Conservation (phyloP, 1,140 invertebrate genomes). For the Tetramorium parvispinum region DNA sequence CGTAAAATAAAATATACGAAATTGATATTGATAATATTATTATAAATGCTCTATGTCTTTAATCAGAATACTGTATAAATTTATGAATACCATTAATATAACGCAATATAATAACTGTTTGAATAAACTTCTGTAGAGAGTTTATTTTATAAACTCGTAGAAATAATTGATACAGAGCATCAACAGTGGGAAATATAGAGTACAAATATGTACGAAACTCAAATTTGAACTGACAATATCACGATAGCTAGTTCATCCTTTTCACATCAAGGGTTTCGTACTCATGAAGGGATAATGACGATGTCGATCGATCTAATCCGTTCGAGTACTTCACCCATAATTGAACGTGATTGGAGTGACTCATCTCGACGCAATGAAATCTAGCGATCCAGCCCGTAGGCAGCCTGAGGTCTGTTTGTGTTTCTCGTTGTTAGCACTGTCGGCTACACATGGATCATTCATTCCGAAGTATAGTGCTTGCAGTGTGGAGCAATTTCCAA, state of each 20-base stretch:
- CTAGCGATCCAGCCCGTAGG: slow-evolving; percentile 64
- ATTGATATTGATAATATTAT: background rate
- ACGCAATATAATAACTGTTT: background rate
- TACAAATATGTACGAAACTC: slow-evolving; percentile 13
- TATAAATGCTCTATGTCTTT: background rate
- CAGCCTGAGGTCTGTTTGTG: slow-evolving; percentile 64
- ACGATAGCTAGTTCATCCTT: slow-evolving; percentile 30
- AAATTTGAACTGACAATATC: slow-evolving; percentile 29
- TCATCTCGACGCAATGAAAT: slow-evolving; percentile 72
- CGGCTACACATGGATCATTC: slow-evolving; percentile 69
- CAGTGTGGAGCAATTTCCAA: slow-evolving; percentile 48
- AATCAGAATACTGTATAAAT: background rate
- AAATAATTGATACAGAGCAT: background rate
- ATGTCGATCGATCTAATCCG: slow-evolving; percentile 63
- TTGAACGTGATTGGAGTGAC: slow-evolving; percentile 60
- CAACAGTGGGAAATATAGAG: background rate
- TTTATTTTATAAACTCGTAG: slow-evolving; percentile 6
- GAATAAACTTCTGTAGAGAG: background rate
- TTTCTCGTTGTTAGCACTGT: slow-evolving; percentile 63
- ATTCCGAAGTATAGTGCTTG: slow-evolving; percentile 39
- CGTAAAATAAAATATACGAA: background rate
- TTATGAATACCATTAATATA: background rate
- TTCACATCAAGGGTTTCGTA: slow-evolving; percentile 10
- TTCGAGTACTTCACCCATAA: slow-evolving; percentile 54
- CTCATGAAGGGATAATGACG: slow-evolving; percentile 66